Evolutionary conservation across 2,888 invertebrate species (phyloP), one percentile per base, ranked within the genome.

Genomic region (Drosophila mulleri): DNA sequence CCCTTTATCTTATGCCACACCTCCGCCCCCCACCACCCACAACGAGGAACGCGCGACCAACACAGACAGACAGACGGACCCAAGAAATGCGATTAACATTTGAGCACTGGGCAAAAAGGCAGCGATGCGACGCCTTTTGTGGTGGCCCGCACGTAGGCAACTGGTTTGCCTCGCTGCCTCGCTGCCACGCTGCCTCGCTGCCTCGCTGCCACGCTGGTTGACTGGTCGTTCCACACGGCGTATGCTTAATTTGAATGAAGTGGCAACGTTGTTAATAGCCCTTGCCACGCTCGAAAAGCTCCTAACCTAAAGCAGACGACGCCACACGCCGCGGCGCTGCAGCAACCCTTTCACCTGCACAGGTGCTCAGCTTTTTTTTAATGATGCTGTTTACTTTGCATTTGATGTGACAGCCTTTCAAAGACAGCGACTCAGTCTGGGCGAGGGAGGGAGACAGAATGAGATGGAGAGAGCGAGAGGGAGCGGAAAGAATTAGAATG

Each of bases 51-150:
- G 6, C 37, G 37, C 37, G 37, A 44, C 63, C 29, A 67, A 69
- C n/a, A n/a, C n/a, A n/a, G n/a, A n/a, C 5, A 5, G 56, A 32
- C 42, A 14, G 73, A 78, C 67, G 70, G 60, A 58, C 78, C 76
- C 85, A 79, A 79, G 81, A 84, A 87, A 88, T 87, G 73, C 88
- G 88, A 85, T 85, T 85, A 83, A 86, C 86, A 86, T 83, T 83
- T 80, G 83, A 83, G 77, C 81, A 82, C 69, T 73, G 81, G 79
- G 72, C 68, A 59, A 59, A 72, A 79, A 75, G 83, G 72, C 68
- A 80, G 70, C 75, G 61, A 59, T 32, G 61, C 47, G 72, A 68
- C 54, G 75, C 66, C 63, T 70, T 83, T 81, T 83, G 85, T 65
- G 85, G 81, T 67, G 67, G 64, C 53, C 57, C 67, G 53, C 71